Evolutionary conservation across 2,113 vertebrate species (phyloP), one percentile per base, ranked within the genome.

Genomic region (Sceloporus undulatus): DNA sequence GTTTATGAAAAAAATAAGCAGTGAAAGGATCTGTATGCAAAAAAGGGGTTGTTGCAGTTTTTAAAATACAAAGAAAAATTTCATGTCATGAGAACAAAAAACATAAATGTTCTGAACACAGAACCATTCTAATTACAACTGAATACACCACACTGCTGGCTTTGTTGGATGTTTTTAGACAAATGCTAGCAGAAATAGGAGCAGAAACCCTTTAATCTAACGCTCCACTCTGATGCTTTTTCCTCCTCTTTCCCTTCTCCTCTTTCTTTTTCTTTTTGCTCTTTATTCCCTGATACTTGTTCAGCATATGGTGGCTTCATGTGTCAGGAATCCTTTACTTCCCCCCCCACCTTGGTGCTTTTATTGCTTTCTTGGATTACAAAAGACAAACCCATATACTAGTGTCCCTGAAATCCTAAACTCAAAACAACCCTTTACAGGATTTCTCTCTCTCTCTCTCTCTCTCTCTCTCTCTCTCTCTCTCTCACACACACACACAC

Each of bases 21-120:
- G 23, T 4, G 9, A 65, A 74, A 81, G 52, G 13, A 38, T 54
- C 27, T 89, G 23, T 5, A 18, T 34, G 68, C 40, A 80, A 29
- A 23, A 34, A 18, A 75, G 42, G 18, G 9, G 3, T 52, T 75
- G 66, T 2, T 16, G 10, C n/a, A 27, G 59, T 42, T 74, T 80
- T 8, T 4, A 38, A 18, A 78, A 83, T 82, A 19, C 21, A n/a
- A n/a, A 54, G 76, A 73, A 42, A 38, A 85, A 66, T 84, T 85
- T 38, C 23, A 66, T 21, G 84, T 56, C 9, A 9, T 87, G 73
- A 79, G 82, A 79, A 79, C 54, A 79, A 19, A 71, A 71, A 71
- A 29, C 2, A 11, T 71, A 71, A 71, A 29, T 70, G 23, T 2
- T 70, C 23, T 70, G 23, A 71, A 8, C 25, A 29, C 68, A 29